Percentiles rank a stretch among this genome's conserved stretches.
Conservation (phyloP, 2,113 vertebrate species). For the Crypturellus undulatus region DNA sequence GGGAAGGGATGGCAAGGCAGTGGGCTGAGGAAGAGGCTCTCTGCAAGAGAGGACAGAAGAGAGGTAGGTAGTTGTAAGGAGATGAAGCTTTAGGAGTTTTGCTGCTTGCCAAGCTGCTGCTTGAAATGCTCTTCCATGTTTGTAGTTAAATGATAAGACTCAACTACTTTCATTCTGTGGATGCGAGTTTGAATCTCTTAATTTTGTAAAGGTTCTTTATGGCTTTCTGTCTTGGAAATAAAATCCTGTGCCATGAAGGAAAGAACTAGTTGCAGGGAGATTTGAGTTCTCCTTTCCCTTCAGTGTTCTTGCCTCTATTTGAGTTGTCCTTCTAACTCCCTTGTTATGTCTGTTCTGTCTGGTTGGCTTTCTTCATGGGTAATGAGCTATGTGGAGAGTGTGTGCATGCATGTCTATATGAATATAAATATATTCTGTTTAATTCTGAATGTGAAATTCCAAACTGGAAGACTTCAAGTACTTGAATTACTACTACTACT, state of each 20-base stretch:
- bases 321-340: not conserved
- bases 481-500: no score
- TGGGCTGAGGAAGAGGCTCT: not conserved
- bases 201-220: not conserved
- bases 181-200: not conserved
- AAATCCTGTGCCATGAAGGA: not conserved
- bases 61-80: not conserved
- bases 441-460: not conserved
- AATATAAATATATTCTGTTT: not conserved
- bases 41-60: not conserved
- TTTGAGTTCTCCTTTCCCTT: not conserved
- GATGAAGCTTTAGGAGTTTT: not conserved
- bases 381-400: not conserved
- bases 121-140: not conserved
- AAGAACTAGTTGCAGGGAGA: not conserved
- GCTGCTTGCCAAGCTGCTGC: not conserved
- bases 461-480: not conserved
- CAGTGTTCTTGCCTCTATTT: not conserved
- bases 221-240: not conserved
- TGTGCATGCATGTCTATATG: no score
- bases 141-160: not conserved
- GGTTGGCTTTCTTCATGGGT: not conserved
- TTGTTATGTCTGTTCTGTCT: not conserved
- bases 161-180: no score
- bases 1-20: not conserved